phyloP scores from a whole-genome alignment of 2,113 vertebrate species.

The Sturnus vulgaris region DNA sequence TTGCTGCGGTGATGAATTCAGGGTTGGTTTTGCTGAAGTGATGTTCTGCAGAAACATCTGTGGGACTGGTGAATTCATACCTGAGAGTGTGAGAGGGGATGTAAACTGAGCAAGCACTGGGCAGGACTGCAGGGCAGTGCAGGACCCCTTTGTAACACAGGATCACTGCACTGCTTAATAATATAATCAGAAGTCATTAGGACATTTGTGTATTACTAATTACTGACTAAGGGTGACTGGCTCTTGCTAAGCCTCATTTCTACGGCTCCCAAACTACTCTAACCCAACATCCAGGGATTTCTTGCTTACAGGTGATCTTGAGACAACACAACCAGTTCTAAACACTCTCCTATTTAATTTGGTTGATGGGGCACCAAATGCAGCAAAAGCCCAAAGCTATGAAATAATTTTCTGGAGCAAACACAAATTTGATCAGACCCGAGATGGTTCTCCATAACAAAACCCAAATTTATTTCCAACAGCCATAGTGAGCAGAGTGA shows the following conservation, averaged over 20 bases:
- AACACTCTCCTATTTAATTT: not conserved
- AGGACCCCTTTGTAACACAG: not conserved
- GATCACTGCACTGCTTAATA: not conserved
- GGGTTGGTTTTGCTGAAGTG: conserved; percentile 20
- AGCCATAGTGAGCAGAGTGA: not conserved
- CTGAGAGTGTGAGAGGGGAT: not conserved
- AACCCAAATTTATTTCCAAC: not conserved
- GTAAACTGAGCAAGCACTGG: not conserved
- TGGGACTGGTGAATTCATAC: not conserved
- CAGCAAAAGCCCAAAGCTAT: not conserved
- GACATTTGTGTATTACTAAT: not conserved
- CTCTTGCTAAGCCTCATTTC: not conserved
- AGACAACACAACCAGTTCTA: not conserved
- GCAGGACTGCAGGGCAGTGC: not conserved
- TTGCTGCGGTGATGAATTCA: conserved; percentile 31
- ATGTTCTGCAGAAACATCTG: not conserved
- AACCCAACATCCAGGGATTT: not conserved
- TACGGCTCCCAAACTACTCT: not conserved
- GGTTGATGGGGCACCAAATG: not conserved
- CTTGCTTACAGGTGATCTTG: not conserved
- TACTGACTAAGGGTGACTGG: not conserved
- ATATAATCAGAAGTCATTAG: not conserved
- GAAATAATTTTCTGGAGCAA: not conserved
- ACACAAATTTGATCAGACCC: not conserved
- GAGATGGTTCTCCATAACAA: not conserved